Conservation (phyloP, 2,797 vertebrate genomes). For the Sternotherus odoratus region DNA sequence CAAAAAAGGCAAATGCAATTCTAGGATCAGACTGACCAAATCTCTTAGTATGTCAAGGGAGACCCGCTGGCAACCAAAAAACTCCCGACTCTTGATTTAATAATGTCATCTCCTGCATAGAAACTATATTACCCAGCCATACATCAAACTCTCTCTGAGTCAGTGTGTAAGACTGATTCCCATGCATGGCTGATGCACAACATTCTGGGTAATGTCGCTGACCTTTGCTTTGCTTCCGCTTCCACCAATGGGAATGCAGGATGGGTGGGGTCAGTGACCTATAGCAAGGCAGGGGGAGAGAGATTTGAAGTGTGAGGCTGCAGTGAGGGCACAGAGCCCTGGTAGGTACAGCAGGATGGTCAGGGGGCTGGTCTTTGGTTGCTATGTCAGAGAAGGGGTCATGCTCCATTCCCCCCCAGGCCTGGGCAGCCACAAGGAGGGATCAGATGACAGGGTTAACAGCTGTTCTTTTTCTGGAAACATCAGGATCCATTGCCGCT, state of each 20-base stretch:
- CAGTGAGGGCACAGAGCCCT: background rate
- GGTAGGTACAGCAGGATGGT: background rate
- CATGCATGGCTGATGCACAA: background rate
- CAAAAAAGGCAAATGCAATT: background rate
- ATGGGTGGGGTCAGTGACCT: background rate
- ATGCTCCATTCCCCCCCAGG: background rate
- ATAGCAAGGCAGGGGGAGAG: too few relatives aligned
- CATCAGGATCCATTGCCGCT: background rate
- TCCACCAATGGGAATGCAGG: background rate
- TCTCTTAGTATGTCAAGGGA: background rate
- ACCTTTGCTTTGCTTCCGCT: background rate
- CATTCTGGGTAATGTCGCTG: background rate
- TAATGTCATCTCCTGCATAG: background rate
- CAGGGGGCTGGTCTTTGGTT: background rate
- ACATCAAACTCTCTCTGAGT: background rate
- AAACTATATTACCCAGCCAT: background rate
- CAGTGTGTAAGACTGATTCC: background rate
- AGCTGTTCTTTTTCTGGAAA: background rate
- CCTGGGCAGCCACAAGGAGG: background rate
- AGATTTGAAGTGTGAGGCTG: background rate
- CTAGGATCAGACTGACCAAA: background rate
- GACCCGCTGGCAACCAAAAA: background rate
- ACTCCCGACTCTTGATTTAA: background rate
- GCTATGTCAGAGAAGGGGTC: background rate
- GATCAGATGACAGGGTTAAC: background rate